Evolutionary conservation across 2,797 vertebrate genomes (phyloP), one percentile per base, ranked within the genome.

Genomic region (Myotis pilosus): DNA sequence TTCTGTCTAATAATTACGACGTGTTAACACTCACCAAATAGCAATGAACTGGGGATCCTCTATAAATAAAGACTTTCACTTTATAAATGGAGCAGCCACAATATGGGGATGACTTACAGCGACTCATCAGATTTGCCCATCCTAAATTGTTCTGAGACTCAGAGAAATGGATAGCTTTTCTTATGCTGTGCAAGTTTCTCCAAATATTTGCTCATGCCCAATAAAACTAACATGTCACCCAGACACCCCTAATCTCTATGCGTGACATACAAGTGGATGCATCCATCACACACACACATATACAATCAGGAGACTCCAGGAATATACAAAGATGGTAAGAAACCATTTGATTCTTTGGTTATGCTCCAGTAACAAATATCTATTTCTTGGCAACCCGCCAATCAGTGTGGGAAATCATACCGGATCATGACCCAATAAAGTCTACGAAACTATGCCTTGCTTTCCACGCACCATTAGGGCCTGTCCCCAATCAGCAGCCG

Each of bases 401-500:
- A 33, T 74, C 20, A 68, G 89, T 87, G 97, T 96, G 96, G 74
- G 95, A 97, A 97, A 95, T 95, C 6, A 66, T 95, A 96, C 92
- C 93, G 72, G 94, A 83, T 74, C 85, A 96, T 75, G 89, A 96
- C 87, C 96, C 95, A 95, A 2, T 79, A 72, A 69, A 83, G 87
- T 62, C 89, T 91, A 92, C 96, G 92, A 96, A 92, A 93, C 78
- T 64, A 80, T 85, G 53, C 90, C 62, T 81, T 86, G 22, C 64
- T 95, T 95, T 90, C 13, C 85, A 86, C 5, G 93, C 74, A 71
- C 23, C 78, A n/a, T 97, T 97, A 97, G 94, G 91, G 87, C 62
- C 91, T 96, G 91, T 98, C 95, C 96, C 96, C 95, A 97, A 47
- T 97, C 95, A 95, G 87, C 71, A 55, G 9, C 93, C 78, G n/a